Base-by-base conservation (phyloP, 2,888 invertebrate species). In the Myopa tessellatipennis region DNA sequence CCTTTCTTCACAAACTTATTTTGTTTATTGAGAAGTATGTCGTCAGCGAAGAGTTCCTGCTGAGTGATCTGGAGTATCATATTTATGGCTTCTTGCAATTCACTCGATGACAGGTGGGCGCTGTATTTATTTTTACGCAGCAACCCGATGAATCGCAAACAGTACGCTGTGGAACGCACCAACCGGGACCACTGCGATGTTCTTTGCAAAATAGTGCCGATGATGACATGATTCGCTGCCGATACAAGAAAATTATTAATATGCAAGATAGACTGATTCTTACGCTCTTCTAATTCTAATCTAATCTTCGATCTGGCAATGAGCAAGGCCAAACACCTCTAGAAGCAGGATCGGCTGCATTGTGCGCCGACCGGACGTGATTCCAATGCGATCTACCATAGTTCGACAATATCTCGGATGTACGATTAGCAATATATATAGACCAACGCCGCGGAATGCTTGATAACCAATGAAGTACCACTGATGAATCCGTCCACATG, bases 331-430 rank as follows among this genome's bases (percentile, higher is more conserved):
- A 26, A 0, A 70, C 55, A 16, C 70, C 70, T 36, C 55, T n/a
- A 50, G 52, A 55, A 3, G 70, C 70, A 12, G 52, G 55, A 70
- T 70, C 70, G 16, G 70, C 70, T 5, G 70, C 50, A n/a, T 70
- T 70, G 12, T 70, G 34, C 18, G 14, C 36, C 6, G 70, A 70
- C 3, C 70, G 70, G 4, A 70, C 26, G 36, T 70, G 70, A 26
- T 70, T 70, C 70, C 34, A 70, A 3, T 55, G 70, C 26, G 52
- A 14, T 12, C 70, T 55, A n/a, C 8, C 34, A 16, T 70, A 70
- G 36, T n/a, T 55, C 8, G 52, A 16, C n/a, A 70, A 36, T 36
- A 70, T 70, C 50, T 70, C 70, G 16, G 70, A 26, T 70, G 55
- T 70, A 18, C 70, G 8, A 34, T 55, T 55, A 8, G 26, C 70